Evolutionary conservation across 2,888 invertebrate species (phyloP).

Genomic region (Caenorhabditis sulstoni): DNA sequence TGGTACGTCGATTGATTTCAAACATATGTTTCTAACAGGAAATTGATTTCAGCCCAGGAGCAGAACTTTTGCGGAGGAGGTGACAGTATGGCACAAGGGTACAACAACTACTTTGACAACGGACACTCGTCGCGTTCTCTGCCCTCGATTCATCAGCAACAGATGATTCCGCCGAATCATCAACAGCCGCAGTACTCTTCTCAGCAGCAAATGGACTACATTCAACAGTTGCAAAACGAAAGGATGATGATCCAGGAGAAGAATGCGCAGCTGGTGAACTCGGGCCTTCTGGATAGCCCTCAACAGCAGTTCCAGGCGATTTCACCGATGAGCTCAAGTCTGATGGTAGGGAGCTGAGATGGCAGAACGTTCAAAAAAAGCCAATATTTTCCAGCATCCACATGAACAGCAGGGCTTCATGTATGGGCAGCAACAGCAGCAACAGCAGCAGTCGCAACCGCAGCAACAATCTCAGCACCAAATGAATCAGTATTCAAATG

Average conservation of each 20-base stretch:
- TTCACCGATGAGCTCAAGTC: constrained; percentile 33
- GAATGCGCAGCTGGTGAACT: constrained; percentile 64
- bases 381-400: constrained; percentile 31
- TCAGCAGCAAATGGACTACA: constrained; percentile 58
- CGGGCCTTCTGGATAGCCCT: constrained; percentile 60
- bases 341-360: constrained; percentile 15
- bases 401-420: constrained; percentile 34
- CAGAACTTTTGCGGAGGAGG: constrained; percentile 5
- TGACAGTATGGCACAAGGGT: constrained; percentile 14
- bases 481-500: constrained; percentile 13
- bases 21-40: too few relatives aligned
- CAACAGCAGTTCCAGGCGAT: constrained; percentile 53
- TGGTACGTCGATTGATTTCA: too few relatives aligned
- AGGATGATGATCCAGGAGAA: constrained; percentile 66
- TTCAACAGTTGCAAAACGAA: constrained; percentile 67
- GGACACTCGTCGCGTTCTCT: constrained; percentile 54
- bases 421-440: constrained; percentile 39
- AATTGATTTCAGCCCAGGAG: constrained; percentile 40
- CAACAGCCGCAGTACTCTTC: constrained; percentile 51
- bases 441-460: constrained; percentile 8
- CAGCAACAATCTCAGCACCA: constrained; percentile 18
- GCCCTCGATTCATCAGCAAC: constrained; percentile 60
- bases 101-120: constrained; percentile 40
- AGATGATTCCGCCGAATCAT: constrained; percentile 40
- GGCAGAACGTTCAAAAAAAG: background rate